Evolutionary conservation across 2,113 vertebrate genomes (phyloP).

Genomic region (Steatornis caripensis): DNA sequence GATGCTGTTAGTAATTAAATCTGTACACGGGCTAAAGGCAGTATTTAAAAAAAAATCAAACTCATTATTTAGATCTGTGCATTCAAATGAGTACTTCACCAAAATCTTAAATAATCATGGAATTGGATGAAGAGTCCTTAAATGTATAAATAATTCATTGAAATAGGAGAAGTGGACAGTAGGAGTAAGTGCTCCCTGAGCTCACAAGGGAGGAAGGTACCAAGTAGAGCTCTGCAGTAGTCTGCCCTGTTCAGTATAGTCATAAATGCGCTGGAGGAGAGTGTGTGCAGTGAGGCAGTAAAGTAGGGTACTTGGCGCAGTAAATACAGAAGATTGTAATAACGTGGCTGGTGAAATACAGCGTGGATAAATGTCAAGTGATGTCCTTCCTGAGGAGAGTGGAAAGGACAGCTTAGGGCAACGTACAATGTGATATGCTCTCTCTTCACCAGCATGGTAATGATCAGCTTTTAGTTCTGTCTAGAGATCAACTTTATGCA

Average conservation of each 20-base stretch:
- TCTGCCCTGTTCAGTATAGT: not conserved
- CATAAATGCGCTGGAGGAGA: not conserved
- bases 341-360: not conserved
- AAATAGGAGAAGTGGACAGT: not conserved
- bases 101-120: not conserved
- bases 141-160: not conserved
- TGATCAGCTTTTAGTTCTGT: not conserved
- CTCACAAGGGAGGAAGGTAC: not conserved
- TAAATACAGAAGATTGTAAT: not conserved
- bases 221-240: not conserved
- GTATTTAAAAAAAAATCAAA: not conserved
- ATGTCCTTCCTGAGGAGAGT: not conserved
- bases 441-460: not conserved
- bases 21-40: not conserved
- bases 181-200: not conserved
- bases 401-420: fast-evolving
- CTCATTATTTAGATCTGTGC: not conserved
- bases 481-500: not conserved
- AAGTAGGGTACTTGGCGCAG: not conserved
- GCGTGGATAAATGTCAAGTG: fast-evolving
- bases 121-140: not conserved
- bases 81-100: not conserved
- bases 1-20: not conserved
- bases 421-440: not conserved
- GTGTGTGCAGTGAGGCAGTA: not conserved